A percentile compares a stretch with the other conserved stretches of the same genome.
Evolutionary conservation across 2,888 invertebrate species (phyloP).

Genomic region (Suillia variegata): DNA sequence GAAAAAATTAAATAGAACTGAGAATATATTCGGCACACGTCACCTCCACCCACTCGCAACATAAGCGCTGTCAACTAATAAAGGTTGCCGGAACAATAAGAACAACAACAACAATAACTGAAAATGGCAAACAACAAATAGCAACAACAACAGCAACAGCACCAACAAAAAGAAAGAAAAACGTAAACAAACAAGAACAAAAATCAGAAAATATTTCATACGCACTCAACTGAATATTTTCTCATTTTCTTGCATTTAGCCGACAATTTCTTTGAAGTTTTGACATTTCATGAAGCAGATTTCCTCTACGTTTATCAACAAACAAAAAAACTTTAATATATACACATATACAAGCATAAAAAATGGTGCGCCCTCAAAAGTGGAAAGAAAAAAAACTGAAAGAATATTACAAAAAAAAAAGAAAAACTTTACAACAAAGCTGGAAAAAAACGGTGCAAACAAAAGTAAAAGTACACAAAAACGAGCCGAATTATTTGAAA

Average conservation of each 20-base stretch:
- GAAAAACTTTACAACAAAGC: conserved; percentile 28
- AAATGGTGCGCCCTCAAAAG: conserved; percentile 22
- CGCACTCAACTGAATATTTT: conserved; percentile 55
- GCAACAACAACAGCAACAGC: too few relatives aligned
- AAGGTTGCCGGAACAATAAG: too few relatives aligned
- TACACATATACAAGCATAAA: conserved; percentile 21
- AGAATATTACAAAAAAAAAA: too few relatives aligned
- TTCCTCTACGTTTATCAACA: conserved; percentile 31
- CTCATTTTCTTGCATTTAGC: conserved; percentile 51
- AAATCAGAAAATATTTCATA: conserved; percentile 38
- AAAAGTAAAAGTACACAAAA: conserved; percentile 46
- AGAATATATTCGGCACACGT: too few relatives aligned
- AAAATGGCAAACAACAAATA: too few relatives aligned
- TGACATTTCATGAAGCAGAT: conserved; percentile 53
- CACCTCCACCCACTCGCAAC: too few relatives aligned
- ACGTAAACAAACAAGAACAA: conserved; percentile 14
- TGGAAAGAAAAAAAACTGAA: too few relatives aligned
- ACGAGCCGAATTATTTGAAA: conserved; percentile 22
- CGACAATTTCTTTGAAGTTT: conserved; percentile 55
- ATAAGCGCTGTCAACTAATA: too few relatives aligned
- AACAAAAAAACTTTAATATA: too few relatives aligned
- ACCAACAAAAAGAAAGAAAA: conserved; percentile 22
- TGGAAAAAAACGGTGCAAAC: conserved; percentile 45
- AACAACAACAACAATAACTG: too few relatives aligned
- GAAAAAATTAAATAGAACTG: too few relatives aligned